These are phyloP conservation scores for Trichonephila clavata DNA, from an alignment of 1,140 invertebrate species.

Conservation along the genomic window DNA sequence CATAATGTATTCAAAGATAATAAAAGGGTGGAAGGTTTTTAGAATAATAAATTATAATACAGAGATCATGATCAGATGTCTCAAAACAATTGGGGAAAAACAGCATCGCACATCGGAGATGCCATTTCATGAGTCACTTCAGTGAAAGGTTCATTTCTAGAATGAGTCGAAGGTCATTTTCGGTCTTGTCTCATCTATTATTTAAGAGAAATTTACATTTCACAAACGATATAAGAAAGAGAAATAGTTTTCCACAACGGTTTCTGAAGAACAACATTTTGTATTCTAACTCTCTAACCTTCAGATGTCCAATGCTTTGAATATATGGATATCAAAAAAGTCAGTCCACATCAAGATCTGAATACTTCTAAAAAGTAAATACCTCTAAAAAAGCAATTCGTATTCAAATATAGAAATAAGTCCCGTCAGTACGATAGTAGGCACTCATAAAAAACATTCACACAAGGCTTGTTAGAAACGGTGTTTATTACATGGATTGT, in stretches of 20 bases:
- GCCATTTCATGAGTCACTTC: background rate
- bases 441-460: background rate
- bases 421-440: background rate
- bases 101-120: background rate
- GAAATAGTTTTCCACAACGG: background rate
- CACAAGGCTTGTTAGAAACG: background rate
- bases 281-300: background rate
- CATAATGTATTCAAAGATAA: background rate
- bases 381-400: background rate
- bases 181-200: background rate
- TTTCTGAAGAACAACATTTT: background rate
- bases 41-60: slow-evolving; percentile 3
- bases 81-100: background rate
- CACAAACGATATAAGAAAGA: background rate
- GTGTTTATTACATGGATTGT: background rate
- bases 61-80: background rate
- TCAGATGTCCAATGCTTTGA: background rate
- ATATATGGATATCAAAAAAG: background rate
- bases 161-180: background rate
- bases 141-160: background rate
- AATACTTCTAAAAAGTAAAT: background rate
- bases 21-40: background rate
- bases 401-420: background rate
- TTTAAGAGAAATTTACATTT: background rate
- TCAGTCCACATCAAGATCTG: background rate